A percentile compares a stretch with the other conserved stretches of the same genome.
Conservation (phyloP, 2,797 vertebrate genomes). For the Eutrigla gurnardus region DNA sequence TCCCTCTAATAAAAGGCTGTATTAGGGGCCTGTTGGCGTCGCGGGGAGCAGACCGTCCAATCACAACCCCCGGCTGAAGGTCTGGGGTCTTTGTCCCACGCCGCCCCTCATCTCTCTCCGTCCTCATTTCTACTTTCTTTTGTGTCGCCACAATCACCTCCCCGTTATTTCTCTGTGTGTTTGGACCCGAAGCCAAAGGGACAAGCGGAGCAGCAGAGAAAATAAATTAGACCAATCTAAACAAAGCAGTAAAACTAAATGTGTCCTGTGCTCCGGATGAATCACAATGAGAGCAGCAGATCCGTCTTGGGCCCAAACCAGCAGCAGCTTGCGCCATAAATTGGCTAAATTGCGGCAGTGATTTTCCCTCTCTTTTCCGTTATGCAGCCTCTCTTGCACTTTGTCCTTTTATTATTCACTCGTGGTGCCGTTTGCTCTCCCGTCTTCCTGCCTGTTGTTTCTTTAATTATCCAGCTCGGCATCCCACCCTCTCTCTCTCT, state of each 20-base stretch:
- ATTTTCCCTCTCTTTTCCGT: neutral
- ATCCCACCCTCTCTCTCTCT: neutral
- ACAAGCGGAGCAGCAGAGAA: neutral
- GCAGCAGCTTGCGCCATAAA: neutral
- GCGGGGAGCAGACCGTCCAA: neutral
- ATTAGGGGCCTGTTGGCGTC: no score
- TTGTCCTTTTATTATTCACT: conserved; percentile 2
- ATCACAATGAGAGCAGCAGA: conserved; percentile 1
- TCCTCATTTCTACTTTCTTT: neutral
- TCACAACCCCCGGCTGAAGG: neutral
- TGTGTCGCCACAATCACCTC: neutral
- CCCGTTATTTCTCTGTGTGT: neutral
- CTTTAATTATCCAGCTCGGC: conserved; percentile 14
- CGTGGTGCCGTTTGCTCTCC: neutral
- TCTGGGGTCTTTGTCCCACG: neutral
- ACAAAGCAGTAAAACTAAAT: conserved; percentile 10
- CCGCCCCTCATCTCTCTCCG: neutral
- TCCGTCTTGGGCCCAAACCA: neutral
- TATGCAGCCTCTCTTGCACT: conserved; percentile 1
- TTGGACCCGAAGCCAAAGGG: neutral
- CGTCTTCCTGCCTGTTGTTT: neutral
- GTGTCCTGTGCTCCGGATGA: neutral
- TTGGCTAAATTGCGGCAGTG: neutral
- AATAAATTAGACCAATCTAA: neutral
- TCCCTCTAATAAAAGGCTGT: no score